Evolutionary conservation across 2,113 vertebrate species (phyloP).

Genomic region (human (Homo sapiens)): GRCh38 chr5:55333501-55334000

Average conservation of each 20-base stretch:
- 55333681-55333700: background rate
- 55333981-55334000: background rate
- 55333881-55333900: background rate
- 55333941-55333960: background rate
- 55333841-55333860: background rate
- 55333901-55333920: background rate
- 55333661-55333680: background rate
- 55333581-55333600: background rate
- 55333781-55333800: too few relatives aligned
- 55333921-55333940: background rate
- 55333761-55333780: too few relatives aligned
- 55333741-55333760: background rate
- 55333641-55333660: background rate
- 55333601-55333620: background rate
- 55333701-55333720: background rate
- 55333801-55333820: too few relatives aligned
- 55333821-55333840: too few relatives aligned
- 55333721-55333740: too few relatives aligned
- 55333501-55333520: background rate
- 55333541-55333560: background rate
- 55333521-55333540: background rate
- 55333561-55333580: background rate
- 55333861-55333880: background rate
- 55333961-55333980: background rate
- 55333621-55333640: background rate